Evolutionary conservation across 2,888 invertebrate genomes (phyloP).

Genomic region (Ormyrus pomaceus): DNA sequence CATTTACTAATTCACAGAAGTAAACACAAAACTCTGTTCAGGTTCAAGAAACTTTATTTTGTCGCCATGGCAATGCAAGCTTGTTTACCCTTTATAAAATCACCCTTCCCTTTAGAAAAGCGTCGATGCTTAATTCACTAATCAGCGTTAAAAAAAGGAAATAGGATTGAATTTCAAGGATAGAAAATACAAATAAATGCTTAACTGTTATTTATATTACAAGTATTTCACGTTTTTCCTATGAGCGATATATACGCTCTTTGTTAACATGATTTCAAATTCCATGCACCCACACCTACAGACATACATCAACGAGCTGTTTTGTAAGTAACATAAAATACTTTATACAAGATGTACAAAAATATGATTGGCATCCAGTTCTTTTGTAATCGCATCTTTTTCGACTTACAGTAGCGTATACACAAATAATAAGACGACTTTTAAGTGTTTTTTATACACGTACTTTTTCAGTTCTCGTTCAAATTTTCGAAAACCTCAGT

Average conservation of each 20-base stretch:
- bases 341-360: slow-evolving; percentile 66
- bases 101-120: background rate
- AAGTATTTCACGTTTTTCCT: slow-evolving; percentile 55
- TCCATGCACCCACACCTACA: slow-evolving; percentile 54
- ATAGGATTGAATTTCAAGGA: slow-evolving; percentile 9
- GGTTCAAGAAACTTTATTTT: slow-evolving; percentile 5
- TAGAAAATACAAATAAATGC: slow-evolving; percentile 31
- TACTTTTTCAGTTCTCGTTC: slow-evolving; percentile 46
- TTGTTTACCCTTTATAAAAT: background rate
- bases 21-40: background rate
- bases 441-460: slow-evolving; percentile 41
- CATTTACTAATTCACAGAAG: background rate
- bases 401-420: slow-evolving; percentile 50
- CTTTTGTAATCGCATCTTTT: slow-evolving; percentile 45
- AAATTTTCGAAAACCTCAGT: slow-evolving; percentile 35
- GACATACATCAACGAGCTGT: slow-evolving; percentile 45
- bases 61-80: slow-evolving; percentile 50
- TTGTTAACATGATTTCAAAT: slow-evolving; percentile 49
- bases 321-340: slow-evolving; percentile 60
- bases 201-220: slow-evolving; percentile 56
- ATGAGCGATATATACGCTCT: slow-evolving; percentile 48
- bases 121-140: too few relatives aligned
- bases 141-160: slow-evolving; percentile 2
- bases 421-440: slow-evolving; percentile 48
- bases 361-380: slow-evolving; percentile 61